Conservation (phyloP, 1,140 invertebrate genomes). For the Oryctes rhinoceros region DNA sequence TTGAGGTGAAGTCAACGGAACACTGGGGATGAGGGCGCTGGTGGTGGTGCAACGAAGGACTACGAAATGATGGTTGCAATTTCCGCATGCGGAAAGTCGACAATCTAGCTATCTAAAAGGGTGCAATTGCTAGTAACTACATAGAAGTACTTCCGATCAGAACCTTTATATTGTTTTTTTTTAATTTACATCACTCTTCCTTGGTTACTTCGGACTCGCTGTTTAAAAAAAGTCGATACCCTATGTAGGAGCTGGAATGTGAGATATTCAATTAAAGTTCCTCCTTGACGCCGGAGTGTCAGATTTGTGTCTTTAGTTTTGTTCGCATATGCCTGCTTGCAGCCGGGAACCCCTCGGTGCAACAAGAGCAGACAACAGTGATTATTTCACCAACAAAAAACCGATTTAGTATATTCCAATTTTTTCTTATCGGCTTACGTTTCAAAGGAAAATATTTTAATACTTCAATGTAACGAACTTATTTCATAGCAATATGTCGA, state of each 20-base stretch:
- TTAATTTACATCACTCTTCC: no score
- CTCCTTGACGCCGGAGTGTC: slow-evolving; percentile 17
- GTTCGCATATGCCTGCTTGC: not conserved
- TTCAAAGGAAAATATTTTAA: not conserved
- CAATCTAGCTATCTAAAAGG: not conserved
- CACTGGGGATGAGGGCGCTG: no score
- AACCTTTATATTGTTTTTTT: no score
- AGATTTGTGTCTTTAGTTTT: slow-evolving; percentile 3
- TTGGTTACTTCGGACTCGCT: no score
- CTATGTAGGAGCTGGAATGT: not conserved
- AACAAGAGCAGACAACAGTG: not conserved
- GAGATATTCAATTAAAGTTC: slow-evolving; percentile 35
- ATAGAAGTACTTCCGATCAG: no score
- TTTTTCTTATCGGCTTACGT: not conserved
- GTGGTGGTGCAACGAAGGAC: no score
- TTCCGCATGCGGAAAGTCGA: not conserved
- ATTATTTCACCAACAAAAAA: not conserved
- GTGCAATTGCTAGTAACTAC: no score
- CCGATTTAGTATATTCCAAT: no score
- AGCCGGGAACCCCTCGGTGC: not conserved
- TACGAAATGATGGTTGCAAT: not conserved
- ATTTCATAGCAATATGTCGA: no score
- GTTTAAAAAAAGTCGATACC: not conserved
- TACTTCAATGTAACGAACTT: not conserved
- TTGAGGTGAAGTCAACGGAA: no score